Conservation (phyloP, 2,888 invertebrate genomes). For the Minunthozetes semirufus region DNA sequence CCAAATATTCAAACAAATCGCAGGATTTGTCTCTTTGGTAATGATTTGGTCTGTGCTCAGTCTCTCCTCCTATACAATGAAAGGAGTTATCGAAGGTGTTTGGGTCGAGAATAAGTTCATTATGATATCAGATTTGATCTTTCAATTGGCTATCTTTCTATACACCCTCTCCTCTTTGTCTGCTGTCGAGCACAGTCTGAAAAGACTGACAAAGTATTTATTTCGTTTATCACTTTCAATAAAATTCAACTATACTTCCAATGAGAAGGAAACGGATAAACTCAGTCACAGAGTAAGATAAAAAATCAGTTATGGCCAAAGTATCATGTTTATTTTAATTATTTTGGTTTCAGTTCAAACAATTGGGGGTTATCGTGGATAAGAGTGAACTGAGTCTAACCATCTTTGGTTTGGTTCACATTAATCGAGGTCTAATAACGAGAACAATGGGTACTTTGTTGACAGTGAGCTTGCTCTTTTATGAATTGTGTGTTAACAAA, state of each 20-base stretch:
- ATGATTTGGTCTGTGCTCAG: background rate
- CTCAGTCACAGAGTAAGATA: background rate
- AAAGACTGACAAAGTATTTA: background rate
- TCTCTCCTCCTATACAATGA: no score
- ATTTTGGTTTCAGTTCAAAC: background rate
- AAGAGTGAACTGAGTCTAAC: background rate
- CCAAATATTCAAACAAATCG: background rate
- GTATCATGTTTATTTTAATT: no score
- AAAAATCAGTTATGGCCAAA: no score
- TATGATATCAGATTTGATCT: background rate
- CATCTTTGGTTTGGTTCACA: background rate
- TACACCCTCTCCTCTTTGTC: background rate
- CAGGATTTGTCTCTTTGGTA: background rate
- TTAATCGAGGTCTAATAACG: background rate
- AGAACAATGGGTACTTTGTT: background rate
- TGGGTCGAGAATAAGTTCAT: no score
- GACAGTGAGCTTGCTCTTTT: background rate
- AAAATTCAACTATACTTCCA: background rate
- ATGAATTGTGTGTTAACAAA: slow-evolving; percentile 1
- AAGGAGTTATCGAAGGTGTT: no score
- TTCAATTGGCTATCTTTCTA: background rate
- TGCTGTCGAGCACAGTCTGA: background rate
- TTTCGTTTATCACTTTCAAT: background rate
- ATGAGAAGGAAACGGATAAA: background rate
- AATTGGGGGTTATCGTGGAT: background rate